phyloP scores from a whole-genome alignment of 2,113 vertebrate genomes.

The Thinocorus orbignyianus region DNA sequence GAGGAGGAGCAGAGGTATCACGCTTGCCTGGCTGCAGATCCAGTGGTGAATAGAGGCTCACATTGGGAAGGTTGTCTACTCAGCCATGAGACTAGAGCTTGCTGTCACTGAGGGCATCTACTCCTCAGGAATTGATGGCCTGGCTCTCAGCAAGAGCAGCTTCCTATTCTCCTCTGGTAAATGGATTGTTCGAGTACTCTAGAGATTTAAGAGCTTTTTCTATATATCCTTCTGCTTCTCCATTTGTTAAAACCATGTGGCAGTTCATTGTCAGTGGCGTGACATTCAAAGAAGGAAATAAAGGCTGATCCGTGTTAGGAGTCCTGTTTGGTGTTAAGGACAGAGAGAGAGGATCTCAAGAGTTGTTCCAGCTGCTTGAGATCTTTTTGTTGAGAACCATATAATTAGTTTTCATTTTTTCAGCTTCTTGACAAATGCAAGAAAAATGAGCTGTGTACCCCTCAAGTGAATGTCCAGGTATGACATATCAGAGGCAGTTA shows the following conservation, averaged over 20 bases:
- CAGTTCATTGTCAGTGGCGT: neutral
- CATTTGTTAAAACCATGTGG: neutral
- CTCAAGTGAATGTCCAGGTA: neutral
- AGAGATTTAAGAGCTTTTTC: neutral
- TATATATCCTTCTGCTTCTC: neutral
- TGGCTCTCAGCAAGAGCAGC: neutral
- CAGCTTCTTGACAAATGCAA: neutral
- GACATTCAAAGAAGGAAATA: neutral
- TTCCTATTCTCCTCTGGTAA: neutral
- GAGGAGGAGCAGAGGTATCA: neutral
- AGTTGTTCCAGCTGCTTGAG: neutral
- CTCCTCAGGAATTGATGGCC: neutral
- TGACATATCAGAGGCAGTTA: neutral
- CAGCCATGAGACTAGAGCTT: neutral
- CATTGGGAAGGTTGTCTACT: neutral
- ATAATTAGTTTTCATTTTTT: neutral
- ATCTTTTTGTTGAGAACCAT: neutral
- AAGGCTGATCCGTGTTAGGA: neutral
- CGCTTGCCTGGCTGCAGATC: neutral
- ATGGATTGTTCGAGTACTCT: neutral
- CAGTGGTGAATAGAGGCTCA: neutral
- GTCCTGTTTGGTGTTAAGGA: neutral
- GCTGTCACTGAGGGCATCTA: neutral
- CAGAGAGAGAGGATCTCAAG: neutral
- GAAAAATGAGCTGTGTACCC: neutral